Conservation (phyloP, 2,113 vertebrate species). For the Chinchilla lanigera region DNA sequence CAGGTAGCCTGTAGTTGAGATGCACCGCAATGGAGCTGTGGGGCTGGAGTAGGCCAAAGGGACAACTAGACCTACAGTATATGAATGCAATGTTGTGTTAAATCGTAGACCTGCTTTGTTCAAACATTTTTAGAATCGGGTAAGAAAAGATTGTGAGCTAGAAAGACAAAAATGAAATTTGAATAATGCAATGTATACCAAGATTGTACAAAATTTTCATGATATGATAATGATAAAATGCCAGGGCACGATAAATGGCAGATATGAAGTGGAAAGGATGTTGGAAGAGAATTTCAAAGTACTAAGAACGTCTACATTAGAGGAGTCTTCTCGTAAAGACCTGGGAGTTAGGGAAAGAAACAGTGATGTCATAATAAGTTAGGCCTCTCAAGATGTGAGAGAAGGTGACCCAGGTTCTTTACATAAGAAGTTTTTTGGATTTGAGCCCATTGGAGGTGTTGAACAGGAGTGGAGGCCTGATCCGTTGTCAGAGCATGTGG, state of each 20-base stretch:
- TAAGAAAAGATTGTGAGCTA: neutral
- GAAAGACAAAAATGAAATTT: neutral
- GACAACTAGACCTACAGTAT: neutral
- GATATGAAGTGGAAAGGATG: neutral
- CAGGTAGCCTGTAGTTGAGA: neutral
- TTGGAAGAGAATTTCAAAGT: neutral
- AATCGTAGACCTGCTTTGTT: neutral
- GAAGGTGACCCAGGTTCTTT: neutral
- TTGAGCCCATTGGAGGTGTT: neutral
- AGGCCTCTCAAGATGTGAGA: neutral
- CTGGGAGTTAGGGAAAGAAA: neutral
- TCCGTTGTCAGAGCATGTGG: neutral
- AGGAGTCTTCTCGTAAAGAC: neutral
- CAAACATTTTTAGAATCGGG: neutral
- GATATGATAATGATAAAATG: neutral
- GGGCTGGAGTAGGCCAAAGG: fast-evolving
- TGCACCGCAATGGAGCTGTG: neutral
- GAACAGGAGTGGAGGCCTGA: neutral
- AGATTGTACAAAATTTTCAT: neutral
- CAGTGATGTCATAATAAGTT: neutral
- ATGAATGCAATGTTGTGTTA: neutral
- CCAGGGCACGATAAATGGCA: no score
- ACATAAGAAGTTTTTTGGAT: neutral
- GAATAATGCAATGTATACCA: neutral
- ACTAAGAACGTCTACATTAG: neutral